Evolutionary conservation across 1,140 invertebrate genomes (phyloP), one percentile per base, ranked within the genome.

Genomic region (Brachionus plicatilis): DNA sequence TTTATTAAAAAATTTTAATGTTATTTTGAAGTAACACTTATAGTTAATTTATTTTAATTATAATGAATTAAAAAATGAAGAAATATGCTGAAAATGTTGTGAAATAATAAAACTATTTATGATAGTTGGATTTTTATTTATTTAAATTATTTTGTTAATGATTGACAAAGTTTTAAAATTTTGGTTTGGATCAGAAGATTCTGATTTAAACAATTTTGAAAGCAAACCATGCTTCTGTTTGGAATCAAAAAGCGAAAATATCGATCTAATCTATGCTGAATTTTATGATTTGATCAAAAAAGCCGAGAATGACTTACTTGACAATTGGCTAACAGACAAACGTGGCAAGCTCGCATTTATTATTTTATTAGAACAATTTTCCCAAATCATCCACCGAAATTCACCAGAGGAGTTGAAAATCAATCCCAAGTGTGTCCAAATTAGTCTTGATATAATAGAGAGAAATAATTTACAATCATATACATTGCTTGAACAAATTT

Each of bases 351-450:
- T 83, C 20, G 82, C 82, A 2, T 47, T 83, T 5, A 83, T 83
- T 4, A 47, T 83, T 29, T 33, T 83, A 9, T 27, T 83, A 1
- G 60, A 83, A 47, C 82, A 83, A 47, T 83, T 83, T 14, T 45
- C 60, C 3, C 14, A 17, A 17, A 29, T 70, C 24, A 83, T 83
- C 27, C 45, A 45, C 24, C 33, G 37, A 14, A 43, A 66, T 33
- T 70, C 37, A 24, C 12, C 43, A 0, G 7, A 83, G 1, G 27
- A 47, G 60, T 68, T 50, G 0, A 45, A 56, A 50, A 68, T 45
- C 29, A 66, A 70, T 72, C 20, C 2, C 27, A 24, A 56, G 37
- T 56, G 50, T 47, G 6, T 83, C 2, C 1, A 50, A 53, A 41
- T 83, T 45, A 2, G 37, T 17, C 9, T 33, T 2, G 65, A 56